Conservation (phyloP, 2,797 vertebrate species). For the Petrocephalus schoutedeni region DNA sequence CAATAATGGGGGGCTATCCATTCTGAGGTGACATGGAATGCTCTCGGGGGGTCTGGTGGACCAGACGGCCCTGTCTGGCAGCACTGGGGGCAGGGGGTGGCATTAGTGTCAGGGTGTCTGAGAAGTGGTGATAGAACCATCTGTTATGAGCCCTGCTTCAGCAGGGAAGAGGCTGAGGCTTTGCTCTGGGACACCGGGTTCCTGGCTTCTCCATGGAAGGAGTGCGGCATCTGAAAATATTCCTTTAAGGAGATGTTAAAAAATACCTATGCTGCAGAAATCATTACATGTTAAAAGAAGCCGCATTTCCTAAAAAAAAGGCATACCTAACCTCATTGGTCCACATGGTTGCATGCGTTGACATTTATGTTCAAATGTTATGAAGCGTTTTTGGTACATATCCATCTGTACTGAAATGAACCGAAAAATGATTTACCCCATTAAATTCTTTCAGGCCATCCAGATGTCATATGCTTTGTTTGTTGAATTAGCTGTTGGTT, state of each 20-base stretch:
- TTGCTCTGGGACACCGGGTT: background rate
- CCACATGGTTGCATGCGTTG: conserved; percentile 16
- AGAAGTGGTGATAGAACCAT: background rate
- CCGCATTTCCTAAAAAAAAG: conserved; percentile 4
- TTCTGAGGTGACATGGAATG: background rate
- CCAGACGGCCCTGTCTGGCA: background rate
- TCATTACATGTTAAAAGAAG: conserved; percentile 13
- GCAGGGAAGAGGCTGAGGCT: background rate
- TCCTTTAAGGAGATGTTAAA: conserved; percentile 19
- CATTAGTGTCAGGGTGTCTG: background rate
- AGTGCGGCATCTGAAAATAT: background rate
- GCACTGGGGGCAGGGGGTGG: background rate
- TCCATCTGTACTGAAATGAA: background rate
- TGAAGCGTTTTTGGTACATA: conserved; percentile 13
- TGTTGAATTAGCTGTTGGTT: background rate
- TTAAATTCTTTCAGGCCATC: background rate
- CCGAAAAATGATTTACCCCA: background rate
- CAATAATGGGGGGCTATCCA: background rate
- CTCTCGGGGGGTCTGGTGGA: background rate
- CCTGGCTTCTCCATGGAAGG: background rate
- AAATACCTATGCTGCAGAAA: background rate
- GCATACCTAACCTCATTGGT: conserved; percentile 10
- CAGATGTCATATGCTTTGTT: conserved; percentile 1
- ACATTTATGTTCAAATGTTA: conserved; percentile 28
- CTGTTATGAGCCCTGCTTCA: background rate